These are phyloP conservation scores for Apodemia zela DNA, from an alignment of 2,888 invertebrate species.

Conservation along the genomic window DNA sequence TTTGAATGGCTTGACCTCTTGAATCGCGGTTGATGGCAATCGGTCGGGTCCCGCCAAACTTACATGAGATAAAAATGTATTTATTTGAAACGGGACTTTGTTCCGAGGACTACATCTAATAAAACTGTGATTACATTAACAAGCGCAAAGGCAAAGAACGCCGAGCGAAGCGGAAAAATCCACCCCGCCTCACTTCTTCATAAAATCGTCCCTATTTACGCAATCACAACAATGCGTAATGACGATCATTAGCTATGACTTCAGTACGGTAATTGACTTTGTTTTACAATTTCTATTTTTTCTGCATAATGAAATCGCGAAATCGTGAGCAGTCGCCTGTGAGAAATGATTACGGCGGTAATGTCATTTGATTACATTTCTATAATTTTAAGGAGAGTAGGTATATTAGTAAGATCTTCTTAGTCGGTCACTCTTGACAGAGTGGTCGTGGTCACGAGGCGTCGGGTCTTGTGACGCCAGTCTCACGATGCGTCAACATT, in stretches of 20 bases:
- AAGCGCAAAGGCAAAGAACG: conserved; percentile 47
- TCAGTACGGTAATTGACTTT: conserved; percentile 73
- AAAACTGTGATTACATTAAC: conserved; percentile 55
- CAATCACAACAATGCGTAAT: conserved; percentile 75
- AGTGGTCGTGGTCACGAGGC: too few relatives aligned
- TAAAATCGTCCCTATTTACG: conserved; percentile 68
- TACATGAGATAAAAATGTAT: neutral
- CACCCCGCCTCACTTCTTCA: conserved; percentile 58
- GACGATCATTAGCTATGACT: conserved; percentile 66
- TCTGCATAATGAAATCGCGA: conserved; percentile 63
- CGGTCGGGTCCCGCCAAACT: too few relatives aligned
- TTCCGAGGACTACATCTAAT: neutral
- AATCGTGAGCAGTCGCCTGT: conserved; percentile 59
- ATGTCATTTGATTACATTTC: conserved; percentile 16
- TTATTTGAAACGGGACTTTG: neutral
- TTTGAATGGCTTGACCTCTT: too few relatives aligned
- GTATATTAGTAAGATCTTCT: too few relatives aligned
- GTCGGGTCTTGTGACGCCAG: too few relatives aligned
- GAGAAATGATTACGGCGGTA: conserved; percentile 21
- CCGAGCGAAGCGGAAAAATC: conserved; percentile 65
- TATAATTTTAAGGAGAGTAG: neutral
- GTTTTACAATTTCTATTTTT: conserved; percentile 75
- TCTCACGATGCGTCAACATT: too few relatives aligned
- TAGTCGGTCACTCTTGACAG: too few relatives aligned
- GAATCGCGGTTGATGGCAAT: too few relatives aligned